Base-by-base conservation (phyloP, 2,888 invertebrate genomes). In the Amaurobius ferox region DNA sequence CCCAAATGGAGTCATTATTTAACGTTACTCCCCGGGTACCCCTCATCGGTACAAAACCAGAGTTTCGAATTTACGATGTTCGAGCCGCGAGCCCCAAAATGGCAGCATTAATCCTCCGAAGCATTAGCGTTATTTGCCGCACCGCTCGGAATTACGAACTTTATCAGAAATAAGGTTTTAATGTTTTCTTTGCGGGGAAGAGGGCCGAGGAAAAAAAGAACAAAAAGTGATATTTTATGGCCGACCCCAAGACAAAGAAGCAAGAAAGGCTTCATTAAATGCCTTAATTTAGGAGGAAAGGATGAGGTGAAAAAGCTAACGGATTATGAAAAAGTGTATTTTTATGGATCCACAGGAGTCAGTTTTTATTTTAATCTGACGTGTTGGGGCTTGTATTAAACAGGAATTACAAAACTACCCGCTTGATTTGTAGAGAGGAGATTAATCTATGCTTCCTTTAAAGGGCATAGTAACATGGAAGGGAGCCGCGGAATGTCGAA, bases 1-100 rank as follows among this genome's bases (percentile, higher is more conserved):
- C 66, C 16, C 74, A 73, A 80, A 80, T 74, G 55, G 67, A 80
- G 80, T 80, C 80, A 80, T 80, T 80, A 80, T 74, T 73, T 48
- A 40, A 35, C 64, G 48, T 64, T 32, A 26, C 66, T 35, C 32
- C 55, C 28, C 6, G n/a, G n/a, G 16, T 26, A n/a, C 28, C 61
- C 39, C 19, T 19, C 62, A 28, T 35, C 9, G 19, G 7, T 19
- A 32, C 19, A 66, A 35, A 30, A 55, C 23, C 19, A 5, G 23
- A 32, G n/a, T 6, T 35, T 32, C 16, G 35, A 66, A 66, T 66
- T 66, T 66, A 66, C 35, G 66, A 66, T 32, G 32, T 9, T 30
- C 32, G 32, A 19, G 35, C 32, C 32, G 66, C 32, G 55, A 66
- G n/a, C n/a, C 61, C 68, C 29, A 55, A 67, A 80, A 74, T 61